phyloP scores from a whole-genome alignment of 2,113 vertebrate species.

The Lagenorhynchus albirostris region DNA sequence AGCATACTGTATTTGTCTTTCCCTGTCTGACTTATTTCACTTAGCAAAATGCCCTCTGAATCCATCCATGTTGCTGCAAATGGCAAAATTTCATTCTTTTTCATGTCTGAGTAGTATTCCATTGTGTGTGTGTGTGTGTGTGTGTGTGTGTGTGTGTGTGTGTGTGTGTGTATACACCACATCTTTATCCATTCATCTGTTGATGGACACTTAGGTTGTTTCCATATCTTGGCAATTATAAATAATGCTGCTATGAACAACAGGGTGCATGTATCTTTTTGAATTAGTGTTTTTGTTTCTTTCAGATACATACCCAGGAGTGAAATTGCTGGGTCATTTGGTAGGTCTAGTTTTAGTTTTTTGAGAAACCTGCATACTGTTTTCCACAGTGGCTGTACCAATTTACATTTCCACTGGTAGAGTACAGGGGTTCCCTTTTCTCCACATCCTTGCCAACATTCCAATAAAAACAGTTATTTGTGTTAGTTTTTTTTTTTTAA shows the following conservation, averaged over 20 bases:
- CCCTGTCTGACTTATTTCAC: not conserved
- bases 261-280: not conserved
- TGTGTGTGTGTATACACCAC: fast-evolving
- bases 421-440: not conserved
- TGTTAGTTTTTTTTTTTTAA: not conserved
- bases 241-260: not conserved
- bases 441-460: not conserved
- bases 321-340: not conserved
- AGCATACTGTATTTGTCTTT: not conserved
- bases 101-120: not conserved
- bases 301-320: not conserved
- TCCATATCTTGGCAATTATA: not conserved
- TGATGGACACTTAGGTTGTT: not conserved
- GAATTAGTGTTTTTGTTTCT: not conserved
- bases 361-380: not conserved
- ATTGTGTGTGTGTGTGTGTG: no score
- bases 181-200: not conserved
- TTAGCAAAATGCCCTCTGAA: not conserved
- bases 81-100: not conserved
- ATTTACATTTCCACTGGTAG: not conserved
- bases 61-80: not conserved
- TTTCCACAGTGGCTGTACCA: not conserved
- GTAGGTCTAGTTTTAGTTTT: not conserved
- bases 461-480: not conserved
- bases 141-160: no score